phyloP scores from a whole-genome alignment of 2,113 vertebrate species.

The Poeciliopsis prolifica region DNA sequence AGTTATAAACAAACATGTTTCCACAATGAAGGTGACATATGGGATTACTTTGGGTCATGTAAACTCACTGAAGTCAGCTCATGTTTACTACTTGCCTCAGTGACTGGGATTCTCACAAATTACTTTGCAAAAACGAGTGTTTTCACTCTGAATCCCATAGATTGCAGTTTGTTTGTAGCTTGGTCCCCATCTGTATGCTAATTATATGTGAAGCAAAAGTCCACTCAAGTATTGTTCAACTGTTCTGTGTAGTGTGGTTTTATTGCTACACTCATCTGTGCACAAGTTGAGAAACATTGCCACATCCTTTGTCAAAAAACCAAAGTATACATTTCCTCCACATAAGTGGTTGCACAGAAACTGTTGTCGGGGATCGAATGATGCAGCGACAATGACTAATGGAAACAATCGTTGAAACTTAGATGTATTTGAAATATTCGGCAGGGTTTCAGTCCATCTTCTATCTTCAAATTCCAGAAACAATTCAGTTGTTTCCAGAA shows the following conservation, averaged over 20 bases:
- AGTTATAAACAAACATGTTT: conserved; percentile 4
- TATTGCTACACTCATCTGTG: conserved; percentile 1
- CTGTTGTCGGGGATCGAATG: not conserved
- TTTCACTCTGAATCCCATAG: not conserved
- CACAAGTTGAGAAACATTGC: conserved; percentile 5
- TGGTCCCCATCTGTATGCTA: not conserved
- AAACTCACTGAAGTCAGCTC: not conserved
- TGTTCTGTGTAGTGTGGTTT: not conserved
- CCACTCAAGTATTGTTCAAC: not conserved
- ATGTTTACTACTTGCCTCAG: not conserved
- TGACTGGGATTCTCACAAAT: not conserved
- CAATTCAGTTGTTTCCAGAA: too few species aligned
- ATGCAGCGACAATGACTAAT: not conserved
- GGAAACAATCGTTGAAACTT: not conserved
- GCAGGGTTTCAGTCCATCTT: too few species aligned
- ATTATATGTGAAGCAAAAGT: conserved; percentile 19
- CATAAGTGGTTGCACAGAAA: conserved; percentile 7
- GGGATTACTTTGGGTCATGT: not conserved
- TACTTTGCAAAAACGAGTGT: not conserved
- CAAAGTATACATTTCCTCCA: conserved; percentile 32
- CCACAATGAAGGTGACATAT: not conserved
- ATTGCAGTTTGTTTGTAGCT: not conserved
- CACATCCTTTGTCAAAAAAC: conserved; percentile 44
- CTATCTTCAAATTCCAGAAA: too few species aligned
- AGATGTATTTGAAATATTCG: not conserved